Base-by-base conservation (phyloP, 2,888 invertebrate species). In the Acanthosoma haemorrhoidale region DNA sequence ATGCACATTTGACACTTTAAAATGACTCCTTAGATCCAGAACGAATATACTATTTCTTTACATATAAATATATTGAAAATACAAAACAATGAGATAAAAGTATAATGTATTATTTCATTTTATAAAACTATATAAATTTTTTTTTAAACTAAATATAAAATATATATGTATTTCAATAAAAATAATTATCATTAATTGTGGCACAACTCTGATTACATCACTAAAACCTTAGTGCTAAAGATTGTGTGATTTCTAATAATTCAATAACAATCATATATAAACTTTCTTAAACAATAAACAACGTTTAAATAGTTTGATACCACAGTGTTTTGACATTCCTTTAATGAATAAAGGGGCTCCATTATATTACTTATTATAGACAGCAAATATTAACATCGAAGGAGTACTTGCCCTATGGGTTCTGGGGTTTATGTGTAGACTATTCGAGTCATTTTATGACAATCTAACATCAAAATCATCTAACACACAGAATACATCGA, bases 301-400 rank as follows among this genome's bases (percentile, higher is more conserved):
- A 25, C 32, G 9, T 32, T 6, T 32, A 6, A 32, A 32, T n/a
- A 25, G 11, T 43, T 51, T 25, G 11, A 25, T 51, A 51, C 21
- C 51, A 51, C 51, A 51, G 25, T 51, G 51, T 51, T 51, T 51
- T 51, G 51, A 51, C 21, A 51, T 51, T 13, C 25, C 51, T 51
- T 25, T 51, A 13, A 51, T 8, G 5, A 51, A 25, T 51, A 25
- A 51, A n/a, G 51, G 25, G 25, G 13, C 21, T 43, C 5, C 21
- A 43, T 43, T 25, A 25, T 11, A 11, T 25, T 51, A 51, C 21
- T 51, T 25, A 25, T 51, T 13, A n/a, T n/a, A 25, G 51, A 51
- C 51, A 51, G n/a, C 25, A n/a, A 51, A 25, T 25, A 51, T 13
- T n/a, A 8, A 51, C 51, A 25, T 16, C 51, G n/a, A 51, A 51